Evolutionary conservation across 2,797 vertebrate species (phyloP), one percentile per base, ranked within the genome.

Genomic region (Columba guinea): DNA sequence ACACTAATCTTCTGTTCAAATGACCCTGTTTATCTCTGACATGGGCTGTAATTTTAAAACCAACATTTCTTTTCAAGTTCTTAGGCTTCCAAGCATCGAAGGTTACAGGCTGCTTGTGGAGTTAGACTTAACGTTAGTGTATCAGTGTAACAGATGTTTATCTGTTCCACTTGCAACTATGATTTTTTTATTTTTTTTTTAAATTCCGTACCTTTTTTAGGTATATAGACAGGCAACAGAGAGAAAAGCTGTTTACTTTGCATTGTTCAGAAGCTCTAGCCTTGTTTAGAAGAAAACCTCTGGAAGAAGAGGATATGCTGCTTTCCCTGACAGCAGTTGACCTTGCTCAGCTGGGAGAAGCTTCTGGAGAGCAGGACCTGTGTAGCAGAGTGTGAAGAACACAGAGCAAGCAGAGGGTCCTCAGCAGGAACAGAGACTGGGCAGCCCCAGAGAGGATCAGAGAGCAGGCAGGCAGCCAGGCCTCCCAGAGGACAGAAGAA

Each of bases 11-110:
- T 53, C 62, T 89, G 13, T 93, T 79, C 14, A 68, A 59, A 63
- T 88, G 48, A 84, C 58, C 17, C 37, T 74, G 17, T 93, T 95
- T 94, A 58, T 93, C 37, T 49, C 28, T 76, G 56, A 86, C 21
- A 7, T 22, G n/a, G 64, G 55, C 37, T 90, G 68, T 78, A 89
- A 89, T 96, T 97, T 97, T 87, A 76, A 94, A 95, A 77, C 30
- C 35, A 82, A 10, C 39, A 64, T 75, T 51, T 78, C 27, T 87
- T 89, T 87, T 82, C 23, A 48, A 80, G 26, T 87, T 85, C 16
- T 48, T 8, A 71, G 37, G 7, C 35, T 93, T 88, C 24, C 39
- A 64, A 68, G 11, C 17, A 53, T 52, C 18, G 27, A 84, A 59
- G 73, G 90, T 92, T 44, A 89, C n/a, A 96, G 49, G 30, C 11